Percentiles rank a stretch among this genome's conserved stretches.
phyloP scores from a whole-genome alignment of 2,888 invertebrate species.

The Fragum whitleyi region DNA sequence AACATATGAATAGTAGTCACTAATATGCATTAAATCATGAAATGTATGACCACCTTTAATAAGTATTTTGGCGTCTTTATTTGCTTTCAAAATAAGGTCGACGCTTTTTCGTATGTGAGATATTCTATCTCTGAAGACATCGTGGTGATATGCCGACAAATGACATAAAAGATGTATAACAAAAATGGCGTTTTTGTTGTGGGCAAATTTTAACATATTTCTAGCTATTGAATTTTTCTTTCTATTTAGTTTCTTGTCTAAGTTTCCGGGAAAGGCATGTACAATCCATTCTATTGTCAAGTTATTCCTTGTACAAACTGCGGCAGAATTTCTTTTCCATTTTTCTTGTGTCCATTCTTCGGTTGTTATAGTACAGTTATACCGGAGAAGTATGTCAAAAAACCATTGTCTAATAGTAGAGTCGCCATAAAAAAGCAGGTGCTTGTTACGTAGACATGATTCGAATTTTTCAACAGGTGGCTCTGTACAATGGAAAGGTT shows the following conservation, averaged over 20 bases:
- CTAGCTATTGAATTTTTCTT: neutral
- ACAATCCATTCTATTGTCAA: slow-evolving; percentile 15
- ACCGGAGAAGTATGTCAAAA: neutral
- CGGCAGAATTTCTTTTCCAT: slow-evolving; percentile 26
- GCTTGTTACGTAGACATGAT: slow-evolving; percentile 26
- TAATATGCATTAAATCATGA: neutral
- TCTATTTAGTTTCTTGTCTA: neutral
- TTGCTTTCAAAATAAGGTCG: neutral
- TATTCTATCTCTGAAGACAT: slow-evolving; percentile 3
- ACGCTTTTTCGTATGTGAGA: slow-evolving; percentile 18
- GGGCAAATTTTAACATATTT: neutral
- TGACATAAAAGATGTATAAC: slow-evolving; percentile 32
- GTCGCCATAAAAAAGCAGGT: slow-evolving; percentile 28
- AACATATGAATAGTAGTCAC: slow-evolving; percentile 31
- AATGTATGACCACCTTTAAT: slow-evolving; percentile 22
- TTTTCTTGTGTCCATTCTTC: slow-evolving; percentile 22
- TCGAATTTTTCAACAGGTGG: neutral
- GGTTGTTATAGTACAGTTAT: slow-evolving; percentile 18
- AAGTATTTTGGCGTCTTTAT: slow-evolving; percentile 12
- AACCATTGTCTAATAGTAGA: slow-evolving; percentile 42
- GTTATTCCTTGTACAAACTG: neutral
- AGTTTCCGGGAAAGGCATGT: slow-evolving; percentile 25
- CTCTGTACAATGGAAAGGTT: neutral
- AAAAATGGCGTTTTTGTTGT: slow-evolving; percentile 19
- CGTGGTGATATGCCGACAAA: slow-evolving; percentile 25